Evolutionary conservation across 2,888 invertebrate genomes (phyloP).

Genomic region (Cenopis cana): DNA sequence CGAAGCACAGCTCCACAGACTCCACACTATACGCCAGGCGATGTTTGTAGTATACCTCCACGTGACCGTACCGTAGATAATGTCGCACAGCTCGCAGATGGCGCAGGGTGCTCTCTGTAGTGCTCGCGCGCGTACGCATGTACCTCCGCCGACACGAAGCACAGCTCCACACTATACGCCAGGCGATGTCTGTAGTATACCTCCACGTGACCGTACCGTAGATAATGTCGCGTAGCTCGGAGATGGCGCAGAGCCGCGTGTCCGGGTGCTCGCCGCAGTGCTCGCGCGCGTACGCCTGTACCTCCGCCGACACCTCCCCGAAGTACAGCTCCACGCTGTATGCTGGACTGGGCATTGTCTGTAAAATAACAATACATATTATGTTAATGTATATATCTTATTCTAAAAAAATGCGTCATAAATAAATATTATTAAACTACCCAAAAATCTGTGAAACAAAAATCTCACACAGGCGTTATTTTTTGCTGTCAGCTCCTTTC

Average conservation of each 20-base stretch:
- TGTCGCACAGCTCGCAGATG: slow-evolving; percentile 88
- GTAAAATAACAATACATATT: not conserved
- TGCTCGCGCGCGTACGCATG: slow-evolving; percentile 62
- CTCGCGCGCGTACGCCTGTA: slow-evolving; percentile 87
- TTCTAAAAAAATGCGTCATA: too few species aligned
- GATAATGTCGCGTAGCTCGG: slow-evolving; percentile 90
- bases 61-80: slow-evolving; percentile 87
- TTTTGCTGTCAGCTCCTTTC: too few species aligned
- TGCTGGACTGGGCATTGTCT: slow-evolving; percentile 80
- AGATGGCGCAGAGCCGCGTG: slow-evolving; percentile 87
- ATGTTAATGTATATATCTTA: not conserved
- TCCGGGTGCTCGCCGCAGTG: slow-evolving; percentile 90
- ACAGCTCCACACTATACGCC: not conserved
- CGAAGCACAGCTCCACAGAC: slow-evolving; percentile 87
- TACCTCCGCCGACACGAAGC: not conserved
- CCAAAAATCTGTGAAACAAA: too few species aligned
- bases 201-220: slow-evolving; percentile 81
- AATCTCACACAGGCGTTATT: too few species aligned
- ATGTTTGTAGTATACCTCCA: slow-evolving; percentile 48
- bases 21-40: slow-evolving; percentile 84
- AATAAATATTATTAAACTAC: too few species aligned
- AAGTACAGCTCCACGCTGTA: slow-evolving; percentile 87
- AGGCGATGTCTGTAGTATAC: not conserved
- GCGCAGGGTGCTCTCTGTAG: slow-evolving; percentile 88
- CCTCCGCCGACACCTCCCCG: slow-evolving; percentile 87